phyloP scores from a whole-genome alignment of 2,888 invertebrate genomes.

The Drosophila imparisetae region DNA sequence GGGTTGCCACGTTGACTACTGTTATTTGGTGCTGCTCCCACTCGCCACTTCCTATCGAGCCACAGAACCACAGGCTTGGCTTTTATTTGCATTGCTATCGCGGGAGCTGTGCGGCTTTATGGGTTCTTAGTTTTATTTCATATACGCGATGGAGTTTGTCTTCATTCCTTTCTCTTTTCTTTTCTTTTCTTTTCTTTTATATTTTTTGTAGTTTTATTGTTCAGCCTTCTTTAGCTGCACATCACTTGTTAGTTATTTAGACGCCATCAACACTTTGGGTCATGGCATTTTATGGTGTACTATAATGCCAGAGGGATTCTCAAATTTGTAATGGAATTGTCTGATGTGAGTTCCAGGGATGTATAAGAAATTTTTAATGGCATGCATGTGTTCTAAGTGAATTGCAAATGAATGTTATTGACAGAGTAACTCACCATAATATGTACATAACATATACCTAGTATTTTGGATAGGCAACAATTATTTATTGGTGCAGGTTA shows the following conservation, averaged over 20 bases:
- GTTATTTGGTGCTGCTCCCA: constrained; percentile 47
- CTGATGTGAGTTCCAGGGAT: not conserved
- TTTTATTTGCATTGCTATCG: constrained; percentile 62
- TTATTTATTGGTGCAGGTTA: not conserved
- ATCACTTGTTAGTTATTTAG: constrained; percentile 52
- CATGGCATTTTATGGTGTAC: constrained; percentile 24
- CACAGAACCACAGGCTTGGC: constrained; percentile 26
- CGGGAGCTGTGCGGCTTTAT: constrained; percentile 65
- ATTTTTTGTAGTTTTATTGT: constrained; percentile 25
- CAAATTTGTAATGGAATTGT: constrained; percentile 19
- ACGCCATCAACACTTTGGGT: constrained; percentile 51
- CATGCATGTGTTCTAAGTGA: not conserved
- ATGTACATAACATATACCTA: not conserved
- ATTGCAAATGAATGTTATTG: not conserved
- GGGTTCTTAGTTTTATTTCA: constrained; percentile 65
- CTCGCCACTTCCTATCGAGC: constrained; percentile 20
- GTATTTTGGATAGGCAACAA: not conserved
- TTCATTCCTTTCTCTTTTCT: constrained; percentile 1
- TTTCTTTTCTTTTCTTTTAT: not conserved
- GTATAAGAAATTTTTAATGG: not conserved
- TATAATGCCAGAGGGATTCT: constrained; percentile 19
- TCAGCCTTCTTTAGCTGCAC: constrained; percentile 26
- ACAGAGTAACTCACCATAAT: not conserved
- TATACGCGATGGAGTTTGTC: constrained; percentile 45
- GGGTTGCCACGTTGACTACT: constrained; percentile 56